phyloP scores from a whole-genome alignment of 2,888 invertebrate genomes.

The Ashinkailepas kermadecensis region DNA sequence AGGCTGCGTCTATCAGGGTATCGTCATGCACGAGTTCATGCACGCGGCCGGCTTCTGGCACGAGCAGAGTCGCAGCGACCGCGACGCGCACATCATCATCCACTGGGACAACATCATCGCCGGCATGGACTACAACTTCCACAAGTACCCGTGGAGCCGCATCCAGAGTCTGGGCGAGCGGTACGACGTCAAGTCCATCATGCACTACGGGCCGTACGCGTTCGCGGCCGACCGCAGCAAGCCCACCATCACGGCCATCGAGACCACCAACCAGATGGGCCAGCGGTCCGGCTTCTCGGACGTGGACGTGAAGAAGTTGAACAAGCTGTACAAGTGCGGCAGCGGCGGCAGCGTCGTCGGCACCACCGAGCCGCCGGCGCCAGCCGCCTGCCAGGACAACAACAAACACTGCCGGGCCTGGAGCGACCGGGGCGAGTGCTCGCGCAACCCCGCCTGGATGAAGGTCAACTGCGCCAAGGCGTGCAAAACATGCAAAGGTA shows the following conservation, averaged over 20 bases:
- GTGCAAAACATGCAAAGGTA: slow-evolving; percentile 5
- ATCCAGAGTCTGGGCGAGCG: slow-evolving; percentile 38
- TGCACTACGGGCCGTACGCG: slow-evolving; percentile 42
- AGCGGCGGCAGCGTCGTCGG: not conserved
- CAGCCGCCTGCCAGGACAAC: slow-evolving; percentile 10
- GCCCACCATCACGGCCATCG: slow-evolving; percentile 41
- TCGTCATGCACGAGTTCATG: slow-evolving; percentile 47
- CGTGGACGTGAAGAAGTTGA: slow-evolving; percentile 38
- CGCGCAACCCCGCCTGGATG: not conserved
- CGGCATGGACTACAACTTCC: slow-evolving; percentile 40
- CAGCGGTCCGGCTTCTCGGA: slow-evolving; percentile 39
- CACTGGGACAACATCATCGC: slow-evolving; percentile 38
- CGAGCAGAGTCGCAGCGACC: slow-evolving; percentile 46
- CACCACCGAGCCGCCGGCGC: not conserved
- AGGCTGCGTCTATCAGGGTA: slow-evolving; percentile 42
- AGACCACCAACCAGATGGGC: slow-evolving; percentile 38
- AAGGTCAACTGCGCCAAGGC: slow-evolving; percentile 17
- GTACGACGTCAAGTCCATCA: slow-evolving; percentile 41
- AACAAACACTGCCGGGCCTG: not conserved
- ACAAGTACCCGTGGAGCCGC: slow-evolving; percentile 38
- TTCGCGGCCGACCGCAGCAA: slow-evolving; percentile 39
- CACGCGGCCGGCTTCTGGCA: slow-evolving; percentile 48
- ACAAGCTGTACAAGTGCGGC: slow-evolving; percentile 38
- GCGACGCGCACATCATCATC: slow-evolving; percentile 44
- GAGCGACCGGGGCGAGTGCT: slow-evolving; percentile 9